These are phyloP conservation scores for Coptodon bakossiorum DNA, from an alignment of 2,113 vertebrate genomes.

Conservation along the genomic window DNA sequence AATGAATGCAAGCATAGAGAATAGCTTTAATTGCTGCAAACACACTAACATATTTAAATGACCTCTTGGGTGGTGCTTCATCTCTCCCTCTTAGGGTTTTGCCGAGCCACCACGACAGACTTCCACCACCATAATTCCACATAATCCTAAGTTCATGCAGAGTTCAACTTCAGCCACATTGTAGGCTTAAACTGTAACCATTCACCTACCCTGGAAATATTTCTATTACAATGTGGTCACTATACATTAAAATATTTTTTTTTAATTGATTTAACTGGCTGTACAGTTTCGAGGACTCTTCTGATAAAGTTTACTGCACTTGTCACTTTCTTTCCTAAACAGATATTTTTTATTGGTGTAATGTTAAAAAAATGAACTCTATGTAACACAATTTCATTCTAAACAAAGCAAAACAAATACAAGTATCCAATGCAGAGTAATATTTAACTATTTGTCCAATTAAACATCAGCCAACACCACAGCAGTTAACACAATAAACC, in stretches of 20 bases:
- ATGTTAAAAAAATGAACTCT: not conserved
- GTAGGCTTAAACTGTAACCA: not conserved
- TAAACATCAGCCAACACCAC: not conserved
- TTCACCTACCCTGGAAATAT: not conserved
- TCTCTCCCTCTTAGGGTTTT: not conserved
- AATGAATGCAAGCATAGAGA: not conserved
- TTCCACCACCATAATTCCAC: constrained; percentile 26
- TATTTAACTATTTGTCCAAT: not conserved
- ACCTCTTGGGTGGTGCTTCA: not conserved
- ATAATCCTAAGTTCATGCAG: constrained; percentile 34
- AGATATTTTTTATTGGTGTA: not conserved
- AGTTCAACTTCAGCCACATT: constrained; percentile 2
- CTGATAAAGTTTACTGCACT: not conserved
- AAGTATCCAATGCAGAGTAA: not conserved
- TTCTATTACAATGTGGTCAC: not conserved
- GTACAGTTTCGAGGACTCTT: not conserved
- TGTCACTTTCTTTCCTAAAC: not conserved
- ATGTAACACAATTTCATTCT: not conserved
- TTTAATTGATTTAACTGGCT: not conserved
- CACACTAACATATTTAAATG: not conserved
- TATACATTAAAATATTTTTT: not conserved
- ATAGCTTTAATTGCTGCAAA: not conserved
- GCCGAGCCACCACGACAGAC: not conserved
- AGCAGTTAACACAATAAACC: not conserved
- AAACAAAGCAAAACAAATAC: not conserved